Conservation (phyloP, 1,140 invertebrate genomes). For the Brachionus paranguensis region DNA sequence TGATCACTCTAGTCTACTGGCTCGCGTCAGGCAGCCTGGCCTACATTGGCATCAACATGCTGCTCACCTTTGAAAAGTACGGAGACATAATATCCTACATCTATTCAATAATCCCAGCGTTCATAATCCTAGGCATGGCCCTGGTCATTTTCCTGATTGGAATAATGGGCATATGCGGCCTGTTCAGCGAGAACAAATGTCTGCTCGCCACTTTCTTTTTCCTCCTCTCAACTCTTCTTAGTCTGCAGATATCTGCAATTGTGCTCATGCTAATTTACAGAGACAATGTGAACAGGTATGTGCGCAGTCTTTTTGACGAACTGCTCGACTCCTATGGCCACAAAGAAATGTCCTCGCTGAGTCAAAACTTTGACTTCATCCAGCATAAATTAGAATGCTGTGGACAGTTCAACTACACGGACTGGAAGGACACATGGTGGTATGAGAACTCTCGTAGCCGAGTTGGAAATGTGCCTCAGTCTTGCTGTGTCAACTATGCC, state of each 20-base stretch:
- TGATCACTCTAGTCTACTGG: constrained; percentile 9
- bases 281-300: constrained; percentile 3
- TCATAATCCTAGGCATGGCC: constrained; percentile 11
- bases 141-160: constrained; percentile 11
- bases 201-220: constrained; percentile 5
- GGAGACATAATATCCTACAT: constrained; percentile 17
- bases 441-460: neutral
- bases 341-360: constrained; percentile 1
- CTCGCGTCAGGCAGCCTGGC: neutral
- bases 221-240: neutral
- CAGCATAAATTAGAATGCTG: constrained; percentile 24
- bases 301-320: neutral
- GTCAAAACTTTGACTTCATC: constrained; percentile 22
- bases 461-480: constrained; percentile 11
- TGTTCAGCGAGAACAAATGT: constrained; percentile 34
- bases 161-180: constrained; percentile 4
- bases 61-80: constrained; percentile 16
- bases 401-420: constrained; percentile 17
- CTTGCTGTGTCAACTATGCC: neutral
- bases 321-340: constrained; percentile 15
- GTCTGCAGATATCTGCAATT: neutral
- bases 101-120: constrained; percentile 19
- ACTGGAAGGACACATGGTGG: constrained; percentile 36
- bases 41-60: neutral
- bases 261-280: constrained; percentile 6